Base-by-base conservation (phyloP, 2,113 vertebrate species). In the Protobothrops flavoviridis region DNA sequence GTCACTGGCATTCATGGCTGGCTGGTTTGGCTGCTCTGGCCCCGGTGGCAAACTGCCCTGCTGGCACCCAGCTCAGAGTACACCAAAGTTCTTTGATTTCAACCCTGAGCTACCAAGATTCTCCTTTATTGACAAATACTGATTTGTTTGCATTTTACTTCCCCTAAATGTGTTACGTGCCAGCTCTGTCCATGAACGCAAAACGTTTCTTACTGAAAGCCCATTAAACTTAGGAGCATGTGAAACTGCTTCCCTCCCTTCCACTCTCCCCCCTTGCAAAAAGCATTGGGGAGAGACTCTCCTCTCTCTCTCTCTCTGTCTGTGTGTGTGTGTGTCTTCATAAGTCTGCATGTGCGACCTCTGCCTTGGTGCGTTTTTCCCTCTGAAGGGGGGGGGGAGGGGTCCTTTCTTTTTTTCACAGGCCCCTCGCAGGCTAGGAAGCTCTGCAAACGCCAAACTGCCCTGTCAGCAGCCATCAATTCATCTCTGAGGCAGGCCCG, bases 401-500 rank as follows among this genome's bases (percentile, higher is more conserved):
- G 33, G 15, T 39, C 15, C 33, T 20, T 21, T 3, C 33, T 20
- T 21, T 3, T 3, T 39, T 21, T 9, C n/a, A 39, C 55, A 5
- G 15, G 55, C 1, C 15, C 17, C 55, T 56, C 3, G 17, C n/a
- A 39, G 69, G 33, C 69, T 39, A 2, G 0, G 6, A 17, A 81
- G 17, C 6, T 20, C 69, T 15, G 5, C 69, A 39, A 13, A 17
- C 6, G n/a, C 26, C 61, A 64, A 64, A n/a, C 26, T 29, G 61
- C n/a, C n/a, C 69, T 13, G 2, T 17, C 69, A 81, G n/a, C 69
- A 81, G n/a, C 33, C 69, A 7, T 1, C 15, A 2, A 5, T 17
- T 7, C 15, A 2, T 20, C n/a, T 39, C 8, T 8, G 1, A 2
- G 33, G 69, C 33, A 39, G 33, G 69, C n/a, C 17, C 0, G 0